Percentiles rank a stretch among this genome's conserved stretches.
Evolutionary conservation across 2,797 vertebrate genomes (phyloP).

Genomic region (Melanogrammus aeglefinus): DNA sequence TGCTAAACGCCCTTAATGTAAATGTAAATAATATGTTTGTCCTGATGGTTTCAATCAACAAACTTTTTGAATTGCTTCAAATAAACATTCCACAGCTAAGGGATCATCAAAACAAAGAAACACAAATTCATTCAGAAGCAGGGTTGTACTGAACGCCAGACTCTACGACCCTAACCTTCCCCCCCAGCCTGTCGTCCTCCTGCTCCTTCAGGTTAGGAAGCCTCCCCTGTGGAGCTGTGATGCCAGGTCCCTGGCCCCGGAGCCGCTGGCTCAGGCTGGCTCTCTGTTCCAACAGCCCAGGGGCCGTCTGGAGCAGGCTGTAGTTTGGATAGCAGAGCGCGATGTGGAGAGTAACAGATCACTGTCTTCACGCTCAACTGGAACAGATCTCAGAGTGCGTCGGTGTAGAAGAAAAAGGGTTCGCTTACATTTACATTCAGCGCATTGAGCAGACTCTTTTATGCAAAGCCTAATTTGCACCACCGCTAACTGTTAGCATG

Average conservation of each 20-base stretch:
- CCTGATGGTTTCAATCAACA: no score
- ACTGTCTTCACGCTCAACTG: not conserved
- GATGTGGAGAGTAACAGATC: not conserved
- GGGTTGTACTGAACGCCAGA: not conserved
- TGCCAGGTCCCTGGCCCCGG: no score
- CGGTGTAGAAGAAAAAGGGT: no score
- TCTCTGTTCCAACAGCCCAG: not conserved
- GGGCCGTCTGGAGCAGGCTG: not conserved
- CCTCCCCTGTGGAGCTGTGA: constrained; percentile 34
- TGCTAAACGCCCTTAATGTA: no score
- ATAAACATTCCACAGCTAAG: not conserved
- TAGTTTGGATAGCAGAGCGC: not conserved
- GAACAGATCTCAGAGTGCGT: not conserved
- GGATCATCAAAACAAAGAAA: not conserved
- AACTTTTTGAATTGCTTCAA: not conserved
- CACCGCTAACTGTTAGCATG: constrained; percentile 25
- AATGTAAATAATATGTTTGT: no score
- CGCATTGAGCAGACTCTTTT: no score
- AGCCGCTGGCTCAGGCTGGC: not conserved
- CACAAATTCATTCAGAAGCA: not conserved
- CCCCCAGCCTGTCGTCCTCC: constrained; percentile 54
- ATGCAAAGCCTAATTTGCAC: no score
- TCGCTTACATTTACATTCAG: no score
- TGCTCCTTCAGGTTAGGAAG: constrained; percentile 71
- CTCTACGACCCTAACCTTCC: not conserved